Evolutionary conservation across 2,797 vertebrate species (phyloP).

Genomic region (Myripristis murdjan): DNA sequence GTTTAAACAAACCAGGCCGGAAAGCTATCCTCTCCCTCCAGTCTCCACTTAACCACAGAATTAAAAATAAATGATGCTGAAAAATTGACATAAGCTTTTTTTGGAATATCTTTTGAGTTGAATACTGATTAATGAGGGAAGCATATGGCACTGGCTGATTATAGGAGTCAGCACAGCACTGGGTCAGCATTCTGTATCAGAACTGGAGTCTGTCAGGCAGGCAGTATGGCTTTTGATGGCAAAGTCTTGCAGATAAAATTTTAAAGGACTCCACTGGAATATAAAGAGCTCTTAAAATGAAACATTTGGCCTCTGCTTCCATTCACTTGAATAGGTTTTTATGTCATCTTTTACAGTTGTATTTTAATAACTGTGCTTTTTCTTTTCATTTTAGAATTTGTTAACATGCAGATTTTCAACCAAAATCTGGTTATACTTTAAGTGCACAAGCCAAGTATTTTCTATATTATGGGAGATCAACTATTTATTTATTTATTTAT

Average conservation of each 20-base stretch:
- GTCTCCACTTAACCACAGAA: conserved; percentile 24
- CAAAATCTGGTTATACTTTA: conserved; percentile 14
- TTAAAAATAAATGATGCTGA: conserved; percentile 83
- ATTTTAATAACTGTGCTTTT: not conserved
- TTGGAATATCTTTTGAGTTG: conserved; percentile 46
- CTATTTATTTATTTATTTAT: conserved; percentile 31
- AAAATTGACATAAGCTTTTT: conserved; percentile 66
- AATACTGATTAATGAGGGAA: not conserved
- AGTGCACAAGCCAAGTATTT: conserved; percentile 14
- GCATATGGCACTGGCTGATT: no score
- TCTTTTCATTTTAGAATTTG: conserved; percentile 55
- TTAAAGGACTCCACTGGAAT: not conserved
- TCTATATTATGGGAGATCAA: conserved; percentile 26
- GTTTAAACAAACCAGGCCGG: not conserved
- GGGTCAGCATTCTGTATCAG: no score
- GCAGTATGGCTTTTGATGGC: no score
- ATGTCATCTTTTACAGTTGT: not conserved
- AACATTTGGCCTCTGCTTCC: not conserved
- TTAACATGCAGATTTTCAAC: conserved; percentile 55
- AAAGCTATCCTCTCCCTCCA: not conserved
- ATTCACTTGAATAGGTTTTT: not conserved
- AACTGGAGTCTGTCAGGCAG: no score
- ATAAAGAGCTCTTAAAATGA: not conserved
- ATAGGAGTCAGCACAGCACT: no score
- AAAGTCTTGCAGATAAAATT: no score